Conservation (phyloP, 2,113 vertebrate species). For the Poeciliopsis retropinna region DNA sequence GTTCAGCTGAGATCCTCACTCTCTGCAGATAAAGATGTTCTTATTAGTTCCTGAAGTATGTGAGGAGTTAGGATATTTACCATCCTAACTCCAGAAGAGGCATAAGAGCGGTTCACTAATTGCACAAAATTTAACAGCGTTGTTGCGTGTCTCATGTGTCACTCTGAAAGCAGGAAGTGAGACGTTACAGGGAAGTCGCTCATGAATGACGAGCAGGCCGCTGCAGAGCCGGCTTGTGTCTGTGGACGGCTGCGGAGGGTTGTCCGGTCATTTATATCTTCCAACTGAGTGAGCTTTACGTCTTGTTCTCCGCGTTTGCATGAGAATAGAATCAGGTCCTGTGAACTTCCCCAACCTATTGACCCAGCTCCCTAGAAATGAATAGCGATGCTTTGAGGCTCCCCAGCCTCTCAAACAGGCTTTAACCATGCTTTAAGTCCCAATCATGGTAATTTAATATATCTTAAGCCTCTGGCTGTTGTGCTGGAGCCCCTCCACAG, state of each 20-base stretch:
- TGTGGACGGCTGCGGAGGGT: slow-evolving; percentile 86
- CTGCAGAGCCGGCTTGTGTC: slow-evolving; percentile 80
- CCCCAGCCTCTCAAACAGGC: slow-evolving; percentile 89
- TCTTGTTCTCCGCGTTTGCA: slow-evolving; percentile 90
- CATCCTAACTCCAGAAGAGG: too few species aligned
- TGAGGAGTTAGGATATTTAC: not conserved
- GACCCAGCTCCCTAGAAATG: slow-evolving; percentile 91
- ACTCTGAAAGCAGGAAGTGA: slow-evolving; percentile 33
- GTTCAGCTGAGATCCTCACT: too few species aligned
- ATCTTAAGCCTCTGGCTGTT: slow-evolving; percentile 91
- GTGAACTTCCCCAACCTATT: slow-evolving; percentile 94
- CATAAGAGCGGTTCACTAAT: not conserved
- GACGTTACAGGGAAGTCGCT: slow-evolving; percentile 49
- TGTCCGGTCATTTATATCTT: slow-evolving; percentile 96
- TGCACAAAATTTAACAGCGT: not conserved
- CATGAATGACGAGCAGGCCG: slow-evolving; percentile 74
- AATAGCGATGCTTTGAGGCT: slow-evolving; percentile 89
- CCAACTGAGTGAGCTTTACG: slow-evolving; percentile 90
- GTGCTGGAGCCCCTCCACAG: slow-evolving; percentile 89
- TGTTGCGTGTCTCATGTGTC: not conserved
- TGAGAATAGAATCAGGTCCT: slow-evolving; percentile 94
- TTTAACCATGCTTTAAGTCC: slow-evolving; percentile 92
- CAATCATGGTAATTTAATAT: slow-evolving; percentile 99
- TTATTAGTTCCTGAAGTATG: too few species aligned
- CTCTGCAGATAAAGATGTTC: too few species aligned